Evolutionary conservation across 2,113 vertebrate species (phyloP), one percentile per base, ranked within the genome.

Genomic region (Calyptommatus sinebrachiatus): DNA sequence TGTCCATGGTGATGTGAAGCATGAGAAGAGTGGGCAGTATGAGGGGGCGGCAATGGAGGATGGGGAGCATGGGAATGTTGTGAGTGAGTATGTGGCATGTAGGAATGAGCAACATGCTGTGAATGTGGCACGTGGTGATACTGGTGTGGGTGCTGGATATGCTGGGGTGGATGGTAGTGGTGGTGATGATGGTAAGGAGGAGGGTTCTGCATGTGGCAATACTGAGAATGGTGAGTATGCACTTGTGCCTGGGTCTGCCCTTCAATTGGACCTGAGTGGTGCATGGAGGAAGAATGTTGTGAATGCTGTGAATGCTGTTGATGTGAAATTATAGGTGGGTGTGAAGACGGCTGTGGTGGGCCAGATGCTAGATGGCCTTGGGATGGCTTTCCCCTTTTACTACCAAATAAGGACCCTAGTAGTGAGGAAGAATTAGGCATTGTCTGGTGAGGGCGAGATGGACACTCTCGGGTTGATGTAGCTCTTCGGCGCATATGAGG

Each of bases 171-270:
- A 92, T 97, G 97, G 83, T 97, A 97, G 93, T 99, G 98, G 92
- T 99, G 97, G 91, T 98, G 97, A 90, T 99, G 97, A 90, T 98
- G 97, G 86, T 98, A 98, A 20, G 97, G 97, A 0, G 97, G 97
- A 0, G 97, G 98, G 89, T 97, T 98, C 92, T 95, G 94, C 85
- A 96, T 61, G 65, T 95, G 97, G 84, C 97, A 98, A 94, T 95
- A 97, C 87, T 97, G 97, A n/a, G 92, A 65, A 5, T 97, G 97
- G 84, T 97, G 96, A 0, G 94, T 90, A 50, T 95, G 96, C 79
- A 91, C 83, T 45, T 93, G 91, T 63, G 88, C 94, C 14, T 94
- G 93, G 0, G 93, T 71, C 79, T 94, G 95, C 6, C 95, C 92
- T 86, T 97, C 96, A 0, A 79, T 73, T 11, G 95, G 94, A 24